phyloP scores from a whole-genome alignment of 2,797 vertebrate genomes.

The Anomalospiza imberbis region DNA sequence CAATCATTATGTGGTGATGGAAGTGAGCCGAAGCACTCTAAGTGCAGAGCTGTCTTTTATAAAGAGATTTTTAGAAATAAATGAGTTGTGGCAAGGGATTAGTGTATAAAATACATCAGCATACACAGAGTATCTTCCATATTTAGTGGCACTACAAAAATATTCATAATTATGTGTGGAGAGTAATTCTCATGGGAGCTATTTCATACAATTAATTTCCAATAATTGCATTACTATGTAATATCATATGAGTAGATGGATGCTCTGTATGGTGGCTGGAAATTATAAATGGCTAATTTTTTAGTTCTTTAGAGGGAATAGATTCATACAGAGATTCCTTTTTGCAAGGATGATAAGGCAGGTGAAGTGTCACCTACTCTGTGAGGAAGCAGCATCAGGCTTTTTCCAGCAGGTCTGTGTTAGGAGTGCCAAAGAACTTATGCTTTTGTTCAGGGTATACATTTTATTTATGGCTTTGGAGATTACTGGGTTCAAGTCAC shows the following conservation, averaged over 20 bases:
- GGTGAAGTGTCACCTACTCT: background rate
- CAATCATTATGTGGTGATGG: conserved; percentile 8
- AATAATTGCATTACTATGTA: background rate
- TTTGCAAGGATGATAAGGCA: background rate
- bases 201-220: conserved; percentile 31
- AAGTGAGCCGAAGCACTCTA: background rate
- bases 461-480: background rate
- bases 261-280: too few relatives aligned
- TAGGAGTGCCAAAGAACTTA: background rate
- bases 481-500: background rate
- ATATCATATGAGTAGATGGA: too few relatives aligned
- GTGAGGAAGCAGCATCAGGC: background rate
- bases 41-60: background rate
- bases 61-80: conserved; percentile 17
- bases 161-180: conserved; percentile 3
- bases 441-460: background rate
- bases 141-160: conserved; percentile 6
- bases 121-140: background rate
- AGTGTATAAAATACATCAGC: background rate
- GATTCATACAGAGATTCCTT: background rate
- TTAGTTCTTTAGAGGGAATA: background rate
- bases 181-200: background rate
- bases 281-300: background rate
- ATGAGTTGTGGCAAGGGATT: conserved; percentile 15
- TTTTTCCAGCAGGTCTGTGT: background rate